Evolutionary conservation across 2,888 invertebrate genomes (phyloP), one percentile per base, ranked within the genome.

Genomic region (Lymantria dispar): DNA sequence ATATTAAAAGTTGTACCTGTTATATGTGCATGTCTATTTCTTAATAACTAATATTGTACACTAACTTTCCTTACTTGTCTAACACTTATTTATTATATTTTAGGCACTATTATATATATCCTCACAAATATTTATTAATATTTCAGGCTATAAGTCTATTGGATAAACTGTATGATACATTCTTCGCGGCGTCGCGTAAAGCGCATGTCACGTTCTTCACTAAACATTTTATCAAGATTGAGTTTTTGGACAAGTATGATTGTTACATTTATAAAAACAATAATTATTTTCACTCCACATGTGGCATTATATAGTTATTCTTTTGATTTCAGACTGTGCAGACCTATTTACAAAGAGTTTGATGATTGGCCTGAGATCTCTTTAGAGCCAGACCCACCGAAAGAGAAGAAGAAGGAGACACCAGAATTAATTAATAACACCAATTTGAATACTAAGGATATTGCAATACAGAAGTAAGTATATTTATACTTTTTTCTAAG

Each of bases 141-240:
- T 91, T 91, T 86, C 92, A 93, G 91, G 93, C 93, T 74, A 87
- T 93, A 85, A 87, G 85, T 80, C 93, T 93, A 82, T 92, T 95
- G 75, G 94, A 94, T 80, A 94, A 94, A 86, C 93, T 95, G 78
- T 92, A 92, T 81, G 90, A 90, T 70, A 91, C 92, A 68, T 85
- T 93, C 78, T 87, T 89, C 86, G 76, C 79, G 82, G 79, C 86
- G 72, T 83, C 83, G 64, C 86, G 83, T 80, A 93, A 93, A 83
- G 86, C 93, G 68, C 93, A 92, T 80, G 88, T 92, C 77, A 93
- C 91, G 72, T 85, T 90, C 77, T 91, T 95, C 69, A 94, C 93
- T 83, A 93, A 93, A 74, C 93, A 94, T 69, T 95, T 92, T 82
- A 92, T 95, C 74, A 95, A 95, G 91, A 94, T 95, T 80, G 95